A percentile compares a stretch with the other conserved stretches of the same genome.
phyloP scores from a whole-genome alignment of 1,140 invertebrate species.

The Macrostomum lignano region DNA sequence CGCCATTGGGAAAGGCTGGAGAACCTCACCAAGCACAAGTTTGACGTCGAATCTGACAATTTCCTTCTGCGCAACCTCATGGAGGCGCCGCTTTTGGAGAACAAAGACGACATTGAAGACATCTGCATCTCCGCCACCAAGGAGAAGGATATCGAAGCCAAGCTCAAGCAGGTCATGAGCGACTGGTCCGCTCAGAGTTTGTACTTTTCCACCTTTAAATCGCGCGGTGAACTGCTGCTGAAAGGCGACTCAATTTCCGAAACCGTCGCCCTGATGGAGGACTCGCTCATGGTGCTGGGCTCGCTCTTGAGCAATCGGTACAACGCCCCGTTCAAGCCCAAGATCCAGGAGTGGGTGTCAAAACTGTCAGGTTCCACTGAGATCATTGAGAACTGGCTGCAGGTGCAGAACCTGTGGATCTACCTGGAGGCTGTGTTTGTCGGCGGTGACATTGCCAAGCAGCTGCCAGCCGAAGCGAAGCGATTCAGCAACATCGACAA shows the following conservation, averaged over 20 bases:
- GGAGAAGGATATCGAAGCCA: slow-evolving; percentile 86
- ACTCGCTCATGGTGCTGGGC: slow-evolving; percentile 73
- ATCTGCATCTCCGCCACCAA: slow-evolving; percentile 92
- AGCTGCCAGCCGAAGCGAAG: slow-evolving; percentile 45
- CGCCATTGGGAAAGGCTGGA: slow-evolving; percentile 81
- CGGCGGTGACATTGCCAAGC: slow-evolving; percentile 83
- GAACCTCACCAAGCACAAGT: slow-evolving; percentile 56
- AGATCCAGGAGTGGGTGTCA: slow-evolving; percentile 78
- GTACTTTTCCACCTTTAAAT: slow-evolving; percentile 74
- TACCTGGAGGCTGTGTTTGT: slow-evolving; percentile 75
- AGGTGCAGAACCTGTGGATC: slow-evolving; percentile 94
- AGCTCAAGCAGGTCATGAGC: slow-evolving; percentile 66
- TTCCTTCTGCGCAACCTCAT: slow-evolving; percentile 78
- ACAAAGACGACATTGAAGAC: slow-evolving; percentile 91
- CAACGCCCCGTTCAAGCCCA: slow-evolving; percentile 81
- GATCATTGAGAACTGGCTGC: slow-evolving; percentile 69
- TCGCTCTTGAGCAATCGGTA: slow-evolving; percentile 73
- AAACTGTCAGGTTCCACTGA: slow-evolving; percentile 83
- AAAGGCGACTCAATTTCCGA: slow-evolving; percentile 40
- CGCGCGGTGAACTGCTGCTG: slow-evolving; percentile 61
- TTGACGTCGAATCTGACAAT: slow-evolving; percentile 68
- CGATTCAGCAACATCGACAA: slow-evolving; percentile 80
- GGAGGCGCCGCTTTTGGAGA: slow-evolving; percentile 59
- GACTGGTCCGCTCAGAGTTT: slow-evolving; percentile 66
- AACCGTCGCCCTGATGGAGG: slow-evolving; percentile 68